Base-by-base conservation (phyloP, 2,888 invertebrate species). In the Eilema depressum region DNA sequence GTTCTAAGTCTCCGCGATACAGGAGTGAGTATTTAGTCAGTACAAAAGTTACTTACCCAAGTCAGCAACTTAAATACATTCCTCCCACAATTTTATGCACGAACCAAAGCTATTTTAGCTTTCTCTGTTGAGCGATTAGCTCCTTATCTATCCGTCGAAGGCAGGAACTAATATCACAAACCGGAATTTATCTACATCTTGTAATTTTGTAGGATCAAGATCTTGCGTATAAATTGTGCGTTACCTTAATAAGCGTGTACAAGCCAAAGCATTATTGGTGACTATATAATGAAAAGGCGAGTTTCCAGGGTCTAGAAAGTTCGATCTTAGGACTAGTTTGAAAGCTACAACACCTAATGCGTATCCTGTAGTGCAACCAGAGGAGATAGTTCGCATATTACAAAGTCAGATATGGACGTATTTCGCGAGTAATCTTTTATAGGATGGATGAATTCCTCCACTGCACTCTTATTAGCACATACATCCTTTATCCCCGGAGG, bases 141-240 rank as follows among this genome's bases (percentile, higher is more conserved):
- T 64, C 47, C n/a, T 57, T 41, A 68, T 63, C 57, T 28, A 57
- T 28, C 68, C 7, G 10, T 56, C n/a, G 37, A 37, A 33, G 53
- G 41, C 30, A 63, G 20, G 23, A 57, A 68, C 62, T 63, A 41
- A 28, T 62, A 68, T 5, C 4, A n/a, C 2, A 20, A 68, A 63
- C 68, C 47, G n/a, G 60, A 23, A 28, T 47, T 59, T 69, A 64
- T 59, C 41, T 59, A 8, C 37, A 57, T 30, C 59, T 47, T 12
- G 30, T 28, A 30, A 62, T 69, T 64, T 57, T 63, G 28, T 53
- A 69, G 47, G 28, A 69, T 26, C 30, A 59, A 56, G 56, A 26
- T 30, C 33, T 33, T 56, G 4, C 25, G 12, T 12, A 65, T 65
- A 65, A 64, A 57, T 57, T 33, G 23, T 23, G 23, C 20, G 25